phyloP scores from a whole-genome alignment of 2,113 vertebrate species.

The Dasypus novemcinctus region DNA sequence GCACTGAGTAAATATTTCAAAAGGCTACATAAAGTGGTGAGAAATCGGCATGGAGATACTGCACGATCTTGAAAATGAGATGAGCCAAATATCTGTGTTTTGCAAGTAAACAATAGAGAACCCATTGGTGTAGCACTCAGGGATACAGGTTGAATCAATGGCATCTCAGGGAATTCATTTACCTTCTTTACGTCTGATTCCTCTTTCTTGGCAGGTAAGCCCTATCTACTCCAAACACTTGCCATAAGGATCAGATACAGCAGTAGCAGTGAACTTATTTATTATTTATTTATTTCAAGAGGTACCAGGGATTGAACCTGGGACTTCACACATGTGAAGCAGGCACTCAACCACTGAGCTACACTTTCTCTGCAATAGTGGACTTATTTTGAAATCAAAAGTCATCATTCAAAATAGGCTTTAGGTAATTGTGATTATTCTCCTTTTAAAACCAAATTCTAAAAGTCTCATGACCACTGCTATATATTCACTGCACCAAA shows the following conservation, averaged over 20 bases:
- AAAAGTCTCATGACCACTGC: not conserved
- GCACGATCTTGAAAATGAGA: conserved; percentile 9
- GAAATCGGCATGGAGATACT: not conserved
- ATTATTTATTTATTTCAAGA: too few relatives aligned
- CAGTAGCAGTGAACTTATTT: not conserved
- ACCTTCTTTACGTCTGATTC: not conserved
- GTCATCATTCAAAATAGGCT: not conserved
- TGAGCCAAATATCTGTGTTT: conserved; percentile 21
- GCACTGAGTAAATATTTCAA: conserved; percentile 36
- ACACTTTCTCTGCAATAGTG: not conserved
- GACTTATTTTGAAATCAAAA: conserved; percentile 45
- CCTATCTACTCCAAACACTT: not conserved
- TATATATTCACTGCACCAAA: conserved; percentile 31
- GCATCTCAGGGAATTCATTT: not conserved
- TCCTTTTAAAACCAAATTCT: not conserved
- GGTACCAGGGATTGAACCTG: too few relatives aligned
- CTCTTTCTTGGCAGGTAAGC: not conserved
- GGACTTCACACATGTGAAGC: too few relatives aligned
- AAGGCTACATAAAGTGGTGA: not conserved
- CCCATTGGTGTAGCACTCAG: not conserved
- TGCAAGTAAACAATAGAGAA: not conserved
- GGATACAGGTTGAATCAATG: not conserved
- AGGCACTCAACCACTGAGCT: too few relatives aligned
- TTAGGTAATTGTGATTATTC: not conserved
- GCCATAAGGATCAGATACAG: not conserved